Base-by-base conservation (phyloP, 2,888 invertebrate species). In the Drosophila tripunctata region DNA sequence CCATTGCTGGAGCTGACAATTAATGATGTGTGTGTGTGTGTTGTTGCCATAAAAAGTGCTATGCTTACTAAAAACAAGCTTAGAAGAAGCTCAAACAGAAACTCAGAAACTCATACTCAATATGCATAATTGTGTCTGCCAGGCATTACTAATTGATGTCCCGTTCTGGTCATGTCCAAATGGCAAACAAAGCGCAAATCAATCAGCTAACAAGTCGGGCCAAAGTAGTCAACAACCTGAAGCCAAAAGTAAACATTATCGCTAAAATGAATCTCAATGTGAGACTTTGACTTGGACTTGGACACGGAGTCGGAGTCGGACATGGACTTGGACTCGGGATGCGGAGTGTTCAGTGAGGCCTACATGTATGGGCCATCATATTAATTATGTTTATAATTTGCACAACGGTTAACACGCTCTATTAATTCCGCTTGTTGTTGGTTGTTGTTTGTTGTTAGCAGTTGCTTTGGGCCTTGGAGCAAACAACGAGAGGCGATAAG, bases 401-500 rank as follows among this genome's bases (percentile, higher is more conserved):
- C 88, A 80, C 88, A 88, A 88, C 88, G 79, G 89, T 88, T 88
- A 88, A 87, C 79, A 86, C 88, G 88, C 88, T 88, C 88, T 88
- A 88, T 88, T 88, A 89, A 88, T 79, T 88, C 79, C 69, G 57
- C 55, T 68, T 74, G 65, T 43, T 24, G 43, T 31, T 44, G 52
- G 73, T n/a, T 60, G 54, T 7, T 35, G 27, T 43, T 61, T 45
- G 56, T 56, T 30, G 44, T 48, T 74, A 31, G 61, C 30, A 12
- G 24, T 41, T 24, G 45, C 19, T 38, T 64, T 36, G 58, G 41
- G 61, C 77, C 77, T 78, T 73, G 62, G 51, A 66, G 55, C 71
- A 70, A 55, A 58, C 41, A 45, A 27, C 45, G 15, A 35, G 36
- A 64, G 45, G 74, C 78, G 88, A 87, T 87, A 87, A 89, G 87